Percentiles rank a stretch among this genome's conserved stretches.
phyloP scores from a whole-genome alignment of 1,140 invertebrate species.

The Heliconius hewitsoni region DNA sequence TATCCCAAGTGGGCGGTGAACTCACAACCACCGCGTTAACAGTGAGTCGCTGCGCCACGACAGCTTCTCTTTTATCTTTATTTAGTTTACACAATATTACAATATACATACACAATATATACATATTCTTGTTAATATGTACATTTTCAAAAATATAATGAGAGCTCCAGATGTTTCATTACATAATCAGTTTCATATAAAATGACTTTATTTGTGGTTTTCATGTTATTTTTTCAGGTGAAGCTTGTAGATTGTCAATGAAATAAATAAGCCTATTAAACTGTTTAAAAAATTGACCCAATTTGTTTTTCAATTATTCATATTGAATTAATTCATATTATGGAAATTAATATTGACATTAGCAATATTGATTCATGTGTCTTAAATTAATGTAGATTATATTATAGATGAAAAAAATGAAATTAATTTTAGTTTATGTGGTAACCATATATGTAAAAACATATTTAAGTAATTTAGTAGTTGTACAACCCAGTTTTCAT shows the following conservation, averaged over 20 bases:
- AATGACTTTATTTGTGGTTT: not conserved
- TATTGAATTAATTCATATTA: not conserved
- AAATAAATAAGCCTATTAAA: constrained; percentile 1
- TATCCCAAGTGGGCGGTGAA: not conserved
- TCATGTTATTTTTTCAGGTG: not conserved
- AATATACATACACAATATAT: no score
- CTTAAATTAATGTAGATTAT: not conserved
- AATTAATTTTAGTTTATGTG: no score
- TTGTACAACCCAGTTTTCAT: no score
- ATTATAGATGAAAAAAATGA: no score
- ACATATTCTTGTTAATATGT: no score
- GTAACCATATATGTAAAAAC: no score
- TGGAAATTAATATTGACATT: not conserved
- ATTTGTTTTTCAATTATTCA: not conserved
- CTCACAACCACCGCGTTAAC: not conserved
- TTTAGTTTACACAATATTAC: no score
- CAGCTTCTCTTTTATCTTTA: no score
- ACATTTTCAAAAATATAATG: no score
- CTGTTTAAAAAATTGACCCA: not conserved
- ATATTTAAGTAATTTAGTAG: no score
- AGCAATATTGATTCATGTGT: not conserved
- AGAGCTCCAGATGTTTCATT: no score
- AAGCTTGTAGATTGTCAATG: not conserved
- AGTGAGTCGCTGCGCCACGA: not conserved
- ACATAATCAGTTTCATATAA: not conserved